Conservation (phyloP, 2,888 invertebrate genomes). For the Leptinotarsa haldemani region DNA sequence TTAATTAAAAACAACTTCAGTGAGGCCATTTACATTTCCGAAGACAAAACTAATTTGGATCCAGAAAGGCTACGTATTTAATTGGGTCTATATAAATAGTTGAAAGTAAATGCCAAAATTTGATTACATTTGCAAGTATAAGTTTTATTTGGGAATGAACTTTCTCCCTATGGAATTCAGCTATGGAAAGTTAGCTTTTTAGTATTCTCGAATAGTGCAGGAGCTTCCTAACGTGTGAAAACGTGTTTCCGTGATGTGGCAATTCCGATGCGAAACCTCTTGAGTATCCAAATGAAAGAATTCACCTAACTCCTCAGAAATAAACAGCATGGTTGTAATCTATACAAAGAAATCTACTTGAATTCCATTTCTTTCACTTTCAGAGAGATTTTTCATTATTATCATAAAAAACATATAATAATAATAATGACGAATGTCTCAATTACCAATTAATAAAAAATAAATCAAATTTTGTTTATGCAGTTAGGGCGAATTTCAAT, state of each 20-base stretch:
- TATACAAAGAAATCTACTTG: background rate
- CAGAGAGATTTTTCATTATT: background rate
- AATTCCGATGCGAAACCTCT: constrained; percentile 3
- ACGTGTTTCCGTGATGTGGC: constrained; percentile 9
- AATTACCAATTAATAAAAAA: no score
- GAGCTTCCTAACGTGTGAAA: background rate
- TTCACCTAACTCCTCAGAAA: background rate
- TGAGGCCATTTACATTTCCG: constrained; percentile 53
- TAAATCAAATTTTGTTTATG: no score
- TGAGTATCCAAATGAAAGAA: constrained; percentile 8
- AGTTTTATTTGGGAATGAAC: constrained; percentile 32
- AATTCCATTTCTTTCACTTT: background rate
- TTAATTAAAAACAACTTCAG: constrained; percentile 54
- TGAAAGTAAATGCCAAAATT: constrained; percentile 31
- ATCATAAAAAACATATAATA: no score
- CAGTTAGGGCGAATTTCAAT: no score
- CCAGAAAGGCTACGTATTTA: constrained; percentile 22
- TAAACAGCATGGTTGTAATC: background rate
- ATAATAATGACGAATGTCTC: no score
- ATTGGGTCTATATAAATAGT: constrained; percentile 38
- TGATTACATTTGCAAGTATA: constrained; percentile 42
- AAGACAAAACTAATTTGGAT: constrained; percentile 52
- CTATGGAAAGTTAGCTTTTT: constrained; percentile 22
- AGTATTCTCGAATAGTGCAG: constrained; percentile 2
- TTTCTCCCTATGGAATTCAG: constrained; percentile 16